These are phyloP conservation scores for Esperia sulphurella DNA, from an alignment of 2,888 invertebrate genomes.

Conservation along the genomic window DNA sequence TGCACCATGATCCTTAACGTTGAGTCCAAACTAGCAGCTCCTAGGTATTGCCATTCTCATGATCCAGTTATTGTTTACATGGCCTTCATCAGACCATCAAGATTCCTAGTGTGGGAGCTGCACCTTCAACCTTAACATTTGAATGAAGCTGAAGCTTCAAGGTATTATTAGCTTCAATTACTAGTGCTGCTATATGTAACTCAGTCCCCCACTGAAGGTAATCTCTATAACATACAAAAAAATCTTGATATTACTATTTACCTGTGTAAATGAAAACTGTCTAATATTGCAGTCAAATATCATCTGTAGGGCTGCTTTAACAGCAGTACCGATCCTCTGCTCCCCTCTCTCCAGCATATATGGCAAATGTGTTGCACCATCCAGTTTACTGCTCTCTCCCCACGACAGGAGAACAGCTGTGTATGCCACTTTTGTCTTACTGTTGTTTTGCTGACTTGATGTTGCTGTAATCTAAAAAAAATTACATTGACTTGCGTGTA, in stretches of 20 bases:
- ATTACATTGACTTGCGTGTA: not conserved
- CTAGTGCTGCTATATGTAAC: too few relatives aligned
- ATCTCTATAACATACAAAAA: not conserved
- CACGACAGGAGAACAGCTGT: conserved; percentile 58
- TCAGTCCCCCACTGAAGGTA: too few relatives aligned
- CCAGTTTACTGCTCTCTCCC: conserved; percentile 43
- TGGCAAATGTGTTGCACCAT: conserved; percentile 54
- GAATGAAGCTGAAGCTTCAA: too few relatives aligned
- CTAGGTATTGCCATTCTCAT: too few relatives aligned
- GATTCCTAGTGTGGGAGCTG: too few relatives aligned
- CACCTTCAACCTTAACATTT: too few relatives aligned
- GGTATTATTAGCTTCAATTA: too few relatives aligned
- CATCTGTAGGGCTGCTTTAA: conserved; percentile 50
- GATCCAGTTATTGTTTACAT: too few relatives aligned
- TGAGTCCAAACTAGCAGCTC: too few relatives aligned
- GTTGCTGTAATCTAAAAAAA: conserved; percentile 53
- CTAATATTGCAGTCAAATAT: conserved; percentile 71
- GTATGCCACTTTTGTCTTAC: conserved; percentile 48
- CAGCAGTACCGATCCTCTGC: conserved; percentile 45
- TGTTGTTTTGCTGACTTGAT: conserved; percentile 34
- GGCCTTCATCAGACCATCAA: too few relatives aligned
- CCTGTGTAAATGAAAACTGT: conserved; percentile 62
- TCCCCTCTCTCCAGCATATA: conserved; percentile 68
- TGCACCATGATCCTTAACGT: too few relatives aligned
- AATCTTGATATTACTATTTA: not conserved